A percentile compares a stretch with the other conserved stretches of the same genome.
These are phyloP conservation scores for Sitta carolinensis DNA, from an alignment of 2,797 vertebrate species.

Conservation along the genomic window DNA sequence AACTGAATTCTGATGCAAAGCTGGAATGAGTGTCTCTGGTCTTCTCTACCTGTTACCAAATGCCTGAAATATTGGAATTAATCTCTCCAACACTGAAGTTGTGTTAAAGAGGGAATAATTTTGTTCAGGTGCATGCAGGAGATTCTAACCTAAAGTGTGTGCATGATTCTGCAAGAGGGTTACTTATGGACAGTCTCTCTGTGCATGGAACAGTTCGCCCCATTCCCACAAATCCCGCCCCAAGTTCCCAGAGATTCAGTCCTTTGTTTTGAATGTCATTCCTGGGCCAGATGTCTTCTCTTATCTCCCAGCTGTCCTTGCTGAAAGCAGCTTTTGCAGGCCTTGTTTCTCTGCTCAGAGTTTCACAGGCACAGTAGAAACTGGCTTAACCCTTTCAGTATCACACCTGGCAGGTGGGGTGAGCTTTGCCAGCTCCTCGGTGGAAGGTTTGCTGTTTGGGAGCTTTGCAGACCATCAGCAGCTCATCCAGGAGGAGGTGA, in stretches of 20 bases:
- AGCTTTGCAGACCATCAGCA: neutral
- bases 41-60: neutral
- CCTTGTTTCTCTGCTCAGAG: neutral
- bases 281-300: neutral
- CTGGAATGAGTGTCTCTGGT: neutral
- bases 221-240: neutral
- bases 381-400: neutral
- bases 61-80: neutral
- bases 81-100: neutral
- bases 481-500: neutral
- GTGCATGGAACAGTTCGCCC: neutral
- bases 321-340: neutral
- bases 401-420: neutral
- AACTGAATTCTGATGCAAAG: neutral
- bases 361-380: neutral
- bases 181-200: no score
- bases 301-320: neutral
- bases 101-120: neutral
- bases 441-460: neutral
- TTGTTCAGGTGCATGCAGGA: neutral
- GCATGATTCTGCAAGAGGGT: neutral
- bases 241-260: neutral
- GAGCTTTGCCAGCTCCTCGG: neutral
- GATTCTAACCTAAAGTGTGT: neutral
- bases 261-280: neutral